Evolutionary conservation across 2,113 vertebrate species (phyloP).

Genomic region (Entelurus aequoreus): DNA sequence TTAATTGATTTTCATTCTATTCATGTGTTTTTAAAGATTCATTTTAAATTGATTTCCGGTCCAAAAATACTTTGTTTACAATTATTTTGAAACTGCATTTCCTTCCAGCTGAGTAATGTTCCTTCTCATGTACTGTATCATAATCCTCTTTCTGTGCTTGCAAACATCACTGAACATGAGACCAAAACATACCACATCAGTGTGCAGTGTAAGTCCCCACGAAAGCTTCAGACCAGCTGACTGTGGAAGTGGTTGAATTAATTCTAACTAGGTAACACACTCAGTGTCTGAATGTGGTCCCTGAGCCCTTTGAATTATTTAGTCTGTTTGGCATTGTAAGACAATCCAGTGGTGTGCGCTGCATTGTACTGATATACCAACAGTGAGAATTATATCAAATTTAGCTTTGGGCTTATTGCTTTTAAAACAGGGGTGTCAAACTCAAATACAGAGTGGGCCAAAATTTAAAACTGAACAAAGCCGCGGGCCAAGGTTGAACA

Average conservation of each 20-base stretch:
- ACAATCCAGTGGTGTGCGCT: not conserved
- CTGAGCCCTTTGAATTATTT: slow-evolving; percentile 22
- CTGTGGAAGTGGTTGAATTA: not conserved
- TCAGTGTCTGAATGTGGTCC: slow-evolving; percentile 1
- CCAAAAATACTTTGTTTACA: slow-evolving; percentile 18
- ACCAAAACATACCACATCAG: slow-evolving; percentile 12
- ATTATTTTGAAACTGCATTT: slow-evolving; percentile 4
- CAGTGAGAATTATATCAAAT: not conserved
- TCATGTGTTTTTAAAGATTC: slow-evolving; percentile 14
- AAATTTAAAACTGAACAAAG: no score
- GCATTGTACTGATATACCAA: not conserved
- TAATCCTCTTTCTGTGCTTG: slow-evolving; percentile 24
- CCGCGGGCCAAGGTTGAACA: no score
- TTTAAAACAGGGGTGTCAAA: no score
- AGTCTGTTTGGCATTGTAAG: slow-evolving; percentile 4
- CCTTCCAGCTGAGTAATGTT: not conserved
- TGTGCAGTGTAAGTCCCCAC: no score
- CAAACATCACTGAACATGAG: slow-evolving; percentile 19
- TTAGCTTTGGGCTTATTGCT: not conserved
- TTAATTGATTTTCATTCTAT: slow-evolving; percentile 18
- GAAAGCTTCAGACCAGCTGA: not conserved
- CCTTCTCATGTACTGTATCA: not conserved
- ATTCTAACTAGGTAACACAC: not conserved
- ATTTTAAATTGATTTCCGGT: slow-evolving; percentile 13
- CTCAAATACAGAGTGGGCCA: no score